These are phyloP conservation scores for Drosophila sp. DNA, from an alignment of 1,140 invertebrate genomes.

Conservation along the genomic window DNA sequence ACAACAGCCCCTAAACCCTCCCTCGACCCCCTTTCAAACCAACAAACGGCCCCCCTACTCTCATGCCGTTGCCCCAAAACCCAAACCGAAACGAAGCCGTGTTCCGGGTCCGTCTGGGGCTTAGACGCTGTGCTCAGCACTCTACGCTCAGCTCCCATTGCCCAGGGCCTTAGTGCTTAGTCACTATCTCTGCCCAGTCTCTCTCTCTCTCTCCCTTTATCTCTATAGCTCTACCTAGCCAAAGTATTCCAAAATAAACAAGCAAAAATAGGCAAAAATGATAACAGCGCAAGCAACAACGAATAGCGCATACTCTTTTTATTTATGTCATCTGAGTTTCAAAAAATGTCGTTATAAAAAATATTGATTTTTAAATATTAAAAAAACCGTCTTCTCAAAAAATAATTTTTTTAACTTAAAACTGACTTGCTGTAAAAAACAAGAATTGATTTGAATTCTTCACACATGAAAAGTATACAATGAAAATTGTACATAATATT, in stretches of 20 bases:
- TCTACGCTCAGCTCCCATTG: slow-evolving; percentile 1
- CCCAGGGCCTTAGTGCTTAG: slow-evolving; percentile 29
- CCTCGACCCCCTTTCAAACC: not conserved
- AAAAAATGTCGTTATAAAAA: too few species aligned
- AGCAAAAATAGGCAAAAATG: slow-evolving; percentile 21
- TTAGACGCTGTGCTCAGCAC: slow-evolving; percentile 36
- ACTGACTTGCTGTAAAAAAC: too few species aligned
- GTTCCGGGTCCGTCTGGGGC: slow-evolving; percentile 35
- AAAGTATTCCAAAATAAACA: slow-evolving; percentile 61
- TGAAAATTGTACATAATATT: too few species aligned
- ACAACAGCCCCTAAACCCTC: slow-evolving; percentile 36
- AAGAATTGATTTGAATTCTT: too few species aligned
- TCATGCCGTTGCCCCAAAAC: slow-evolving; percentile 10
- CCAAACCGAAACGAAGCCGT: slow-evolving; percentile 46
- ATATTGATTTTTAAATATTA: too few species aligned
- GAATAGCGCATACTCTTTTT: not conserved
- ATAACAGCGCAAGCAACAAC: not conserved
- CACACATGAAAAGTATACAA: too few species aligned
- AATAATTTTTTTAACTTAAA: too few species aligned
- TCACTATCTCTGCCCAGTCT: not conserved
- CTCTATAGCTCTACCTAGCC: slow-evolving; percentile 14
- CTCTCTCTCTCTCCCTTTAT: not conserved
- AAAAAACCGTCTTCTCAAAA: too few species aligned
- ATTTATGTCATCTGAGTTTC: too few species aligned
- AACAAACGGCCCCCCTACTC: not conserved